Base-by-base conservation (phyloP, 2,113 vertebrate genomes). In the Pedetes capensis region DNA sequence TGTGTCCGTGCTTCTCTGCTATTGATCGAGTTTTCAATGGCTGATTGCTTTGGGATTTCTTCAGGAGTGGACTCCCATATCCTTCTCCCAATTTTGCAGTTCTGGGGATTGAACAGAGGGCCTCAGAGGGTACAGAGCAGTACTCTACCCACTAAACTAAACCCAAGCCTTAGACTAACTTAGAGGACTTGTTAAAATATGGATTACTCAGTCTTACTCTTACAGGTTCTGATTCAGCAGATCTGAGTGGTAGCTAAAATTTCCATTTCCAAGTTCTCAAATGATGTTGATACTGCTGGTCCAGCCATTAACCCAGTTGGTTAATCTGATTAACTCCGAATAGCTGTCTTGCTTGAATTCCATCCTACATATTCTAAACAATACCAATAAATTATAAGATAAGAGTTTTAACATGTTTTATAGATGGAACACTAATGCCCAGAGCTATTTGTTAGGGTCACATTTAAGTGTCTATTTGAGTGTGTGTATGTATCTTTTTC, bases 201-300 rank as follows among this genome's bases (percentile, higher is more conserved):
- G 71, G 55, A 63, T 81, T 25, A 23, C 29, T 44, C 49, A 47
- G 34, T 39, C 34, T 84, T 47, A 91, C 34, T 61, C 51, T 80
- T 39, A 57, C 13, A 87, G 57, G 22, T 78, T 94, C 80, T 87
- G 64, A 96, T 68, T 96, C 76, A 78, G 51, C 25, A 59, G 37
- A 57, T 64, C 57, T 69, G 80, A 42, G 17, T 39, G 32, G 78
- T 44, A 6, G 42, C 72, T 16, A n/a, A 91, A 61, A 68, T 55
- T 39, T 34, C 4, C 47, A 37, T 69, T 89, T 87, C 51, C 32
- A 68, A 72, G 37, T 83, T 93, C 32, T 69, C 42, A 55, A 72
- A 68, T n/a, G 53, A 49, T 32, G 3, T 22, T 42, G 55, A 34
- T 53, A 25, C 12, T 81, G 37, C 39, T 76, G 42, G 32, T 72